Conservation (phyloP, 2,888 invertebrate genomes). For the Vanessa cardui region DNA sequence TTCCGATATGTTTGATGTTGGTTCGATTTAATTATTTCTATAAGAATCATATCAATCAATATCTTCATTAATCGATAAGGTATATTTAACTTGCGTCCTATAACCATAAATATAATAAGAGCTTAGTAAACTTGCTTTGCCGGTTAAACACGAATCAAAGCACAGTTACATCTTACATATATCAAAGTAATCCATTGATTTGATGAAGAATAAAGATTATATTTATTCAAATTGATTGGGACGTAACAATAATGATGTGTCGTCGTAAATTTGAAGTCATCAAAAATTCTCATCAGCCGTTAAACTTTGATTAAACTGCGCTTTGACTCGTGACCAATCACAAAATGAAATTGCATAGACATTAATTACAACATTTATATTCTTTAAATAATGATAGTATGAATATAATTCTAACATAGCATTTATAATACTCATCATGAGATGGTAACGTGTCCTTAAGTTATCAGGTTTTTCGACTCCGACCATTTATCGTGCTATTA, state of each 20-base stretch:
- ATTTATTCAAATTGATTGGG: no score
- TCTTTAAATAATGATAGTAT: constrained; percentile 32
- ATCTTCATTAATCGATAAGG: neutral
- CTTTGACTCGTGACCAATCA: constrained; percentile 19
- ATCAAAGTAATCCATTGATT: neutral
- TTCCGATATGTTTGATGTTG: constrained; percentile 67
- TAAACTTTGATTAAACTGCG: constrained; percentile 15
- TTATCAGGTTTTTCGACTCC: constrained; percentile 75
- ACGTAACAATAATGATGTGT: no score
- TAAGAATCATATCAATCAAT: constrained; percentile 9
- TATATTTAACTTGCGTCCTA: constrained; percentile 70
- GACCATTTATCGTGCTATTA: constrained; percentile 45
- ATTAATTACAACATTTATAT: constrained; percentile 38
- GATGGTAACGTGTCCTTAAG: constrained; percentile 52
- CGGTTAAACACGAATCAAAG: constrained; percentile 10
- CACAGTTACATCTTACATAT: constrained; percentile 1
- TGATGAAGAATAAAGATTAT: no score
- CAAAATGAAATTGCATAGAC: constrained; percentile 15
- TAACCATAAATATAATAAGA: constrained; percentile 34
- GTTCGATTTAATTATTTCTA: constrained; percentile 46
- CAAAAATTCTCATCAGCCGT: neutral
- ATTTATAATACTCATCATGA: constrained; percentile 36
- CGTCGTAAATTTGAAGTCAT: no score
- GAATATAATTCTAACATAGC: constrained; percentile 30
- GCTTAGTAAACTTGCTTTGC: neutral